These are phyloP conservation scores for Zosterops lateralis DNA, from an alignment of 2,113 vertebrate species.

Conservation along the genomic window DNA sequence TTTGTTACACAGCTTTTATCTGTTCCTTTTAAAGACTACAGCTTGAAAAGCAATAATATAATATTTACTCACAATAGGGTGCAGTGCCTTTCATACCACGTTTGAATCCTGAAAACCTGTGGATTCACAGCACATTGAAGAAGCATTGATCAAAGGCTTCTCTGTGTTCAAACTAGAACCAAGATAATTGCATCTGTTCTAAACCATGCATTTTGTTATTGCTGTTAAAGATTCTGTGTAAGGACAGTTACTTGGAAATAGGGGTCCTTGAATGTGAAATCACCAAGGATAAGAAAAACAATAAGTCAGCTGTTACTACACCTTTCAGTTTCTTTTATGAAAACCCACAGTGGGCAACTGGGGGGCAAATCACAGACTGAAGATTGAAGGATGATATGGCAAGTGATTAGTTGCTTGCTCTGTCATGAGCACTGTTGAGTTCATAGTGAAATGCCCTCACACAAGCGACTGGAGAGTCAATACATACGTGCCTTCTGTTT, in stretches of 20 bases:
- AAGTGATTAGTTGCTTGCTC: not conserved
- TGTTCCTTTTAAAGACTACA: constrained; percentile 1
- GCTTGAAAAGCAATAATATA: not conserved
- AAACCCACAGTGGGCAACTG: not conserved
- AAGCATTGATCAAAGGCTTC: constrained; percentile 18
- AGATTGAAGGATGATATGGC: not conserved
- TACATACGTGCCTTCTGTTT: not conserved
- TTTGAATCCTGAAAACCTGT: constrained; percentile 6
- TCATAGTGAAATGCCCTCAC: not conserved
- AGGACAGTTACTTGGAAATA: not conserved
- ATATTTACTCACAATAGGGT: constrained; percentile 19
- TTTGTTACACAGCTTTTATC: constrained; percentile 40
- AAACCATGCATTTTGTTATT: constrained; percentile 3
- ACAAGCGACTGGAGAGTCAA: not conserved
- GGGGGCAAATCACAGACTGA: not conserved
- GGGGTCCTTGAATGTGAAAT: not conserved
- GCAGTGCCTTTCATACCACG: not conserved
- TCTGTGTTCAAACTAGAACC: constrained; percentile 10
- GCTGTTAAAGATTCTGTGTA: not conserved
- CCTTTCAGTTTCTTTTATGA: not conserved
- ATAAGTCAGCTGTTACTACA: not conserved
- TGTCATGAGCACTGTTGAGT: not conserved
- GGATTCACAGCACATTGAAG: not conserved
- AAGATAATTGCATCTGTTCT: constrained; percentile 9
- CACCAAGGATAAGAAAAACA: not conserved